Evolutionary conservation across 2,888 invertebrate genomes (phyloP).

Genomic region (Epinotia brunnichana): DNA sequence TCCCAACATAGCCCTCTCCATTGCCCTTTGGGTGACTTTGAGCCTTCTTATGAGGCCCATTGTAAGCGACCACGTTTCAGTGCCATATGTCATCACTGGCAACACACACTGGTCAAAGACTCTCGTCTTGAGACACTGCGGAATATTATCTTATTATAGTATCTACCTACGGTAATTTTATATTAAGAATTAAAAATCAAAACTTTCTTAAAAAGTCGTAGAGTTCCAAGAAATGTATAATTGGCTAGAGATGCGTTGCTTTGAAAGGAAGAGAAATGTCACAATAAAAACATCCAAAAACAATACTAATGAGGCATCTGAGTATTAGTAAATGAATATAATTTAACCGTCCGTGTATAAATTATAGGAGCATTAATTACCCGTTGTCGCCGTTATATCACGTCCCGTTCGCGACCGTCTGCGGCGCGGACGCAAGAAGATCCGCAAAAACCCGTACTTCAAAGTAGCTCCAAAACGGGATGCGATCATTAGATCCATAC

Average conservation of each 20-base stretch:
- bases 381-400: conserved; percentile 75
- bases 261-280: background rate
- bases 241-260: background rate
- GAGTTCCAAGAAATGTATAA: background rate
- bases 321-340: conserved; percentile 22
- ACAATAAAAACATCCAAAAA: conserved; percentile 6
- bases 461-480: conserved; percentile 72
- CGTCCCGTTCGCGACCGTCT: conserved; percentile 71
- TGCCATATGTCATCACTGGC: too few species aligned
- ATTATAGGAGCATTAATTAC: conserved; percentile 55
- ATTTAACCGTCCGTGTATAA: conserved; percentile 36
- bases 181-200: background rate
- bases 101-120: too few species aligned
- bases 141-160: too few species aligned
- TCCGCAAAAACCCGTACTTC: conserved; percentile 72
- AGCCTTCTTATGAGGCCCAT: too few species aligned
- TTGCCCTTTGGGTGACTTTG: too few species aligned
- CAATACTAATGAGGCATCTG: conserved; percentile 19
- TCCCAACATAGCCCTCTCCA: too few species aligned
- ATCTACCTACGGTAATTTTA: background rate
- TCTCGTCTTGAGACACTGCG: too few species aligned
- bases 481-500: conserved; percentile 80
- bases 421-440: conserved; percentile 69
- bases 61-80: too few species aligned
- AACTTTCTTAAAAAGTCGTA: background rate